phyloP scores from a whole-genome alignment of 2,797 vertebrate genomes.

The Peromyscus eremicus region DNA sequence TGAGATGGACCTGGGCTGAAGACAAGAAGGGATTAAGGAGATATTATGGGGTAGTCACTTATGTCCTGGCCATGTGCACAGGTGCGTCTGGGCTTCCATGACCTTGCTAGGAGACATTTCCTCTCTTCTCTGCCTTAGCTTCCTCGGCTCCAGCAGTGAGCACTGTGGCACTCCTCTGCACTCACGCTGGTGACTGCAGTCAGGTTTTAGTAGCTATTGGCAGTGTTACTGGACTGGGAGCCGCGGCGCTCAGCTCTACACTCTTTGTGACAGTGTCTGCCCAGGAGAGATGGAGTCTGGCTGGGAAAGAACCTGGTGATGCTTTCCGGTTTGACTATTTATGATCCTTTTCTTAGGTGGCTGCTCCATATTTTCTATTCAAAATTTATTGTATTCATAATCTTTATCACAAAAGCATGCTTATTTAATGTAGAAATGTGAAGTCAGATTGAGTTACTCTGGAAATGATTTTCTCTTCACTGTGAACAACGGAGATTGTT shows the following conservation, averaged over 20 bases:
- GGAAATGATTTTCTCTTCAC: background rate
- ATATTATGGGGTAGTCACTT: background rate
- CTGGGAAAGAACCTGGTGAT: background rate
- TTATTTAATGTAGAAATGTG: conserved; percentile 16
- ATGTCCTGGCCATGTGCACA: background rate
- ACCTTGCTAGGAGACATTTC: background rate
- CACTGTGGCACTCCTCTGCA: background rate
- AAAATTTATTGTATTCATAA: background rate
- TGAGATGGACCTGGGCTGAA: conserved; percentile 16
- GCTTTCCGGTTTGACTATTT: conserved; percentile 10
- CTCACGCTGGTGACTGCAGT: background rate
- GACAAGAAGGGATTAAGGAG: conserved; percentile 1
- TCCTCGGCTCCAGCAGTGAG: background rate
- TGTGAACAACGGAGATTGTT: background rate
- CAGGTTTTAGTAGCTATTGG: background rate
- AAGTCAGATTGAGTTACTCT: conserved; percentile 37
- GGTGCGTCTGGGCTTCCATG: background rate
- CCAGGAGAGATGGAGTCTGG: background rate
- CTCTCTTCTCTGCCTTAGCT: background rate
- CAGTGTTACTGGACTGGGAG: background rate
- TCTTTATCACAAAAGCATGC: background rate
- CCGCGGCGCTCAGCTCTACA: background rate
- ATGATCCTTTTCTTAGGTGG: background rate
- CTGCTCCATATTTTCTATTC: background rate
- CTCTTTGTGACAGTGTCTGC: background rate